Base-by-base conservation (phyloP, 2,797 vertebrate genomes). In the Acipenser oxyrinchus region DNA sequence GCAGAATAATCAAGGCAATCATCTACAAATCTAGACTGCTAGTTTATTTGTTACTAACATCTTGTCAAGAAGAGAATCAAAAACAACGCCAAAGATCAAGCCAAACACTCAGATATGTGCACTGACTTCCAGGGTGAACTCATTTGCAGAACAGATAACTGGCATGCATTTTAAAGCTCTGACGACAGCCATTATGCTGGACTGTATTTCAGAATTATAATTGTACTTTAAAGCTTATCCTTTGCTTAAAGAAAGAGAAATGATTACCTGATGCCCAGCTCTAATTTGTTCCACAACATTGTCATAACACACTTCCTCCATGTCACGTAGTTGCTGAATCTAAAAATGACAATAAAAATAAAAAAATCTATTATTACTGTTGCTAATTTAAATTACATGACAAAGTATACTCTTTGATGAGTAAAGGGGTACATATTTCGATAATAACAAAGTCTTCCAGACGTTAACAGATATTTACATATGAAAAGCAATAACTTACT, bases 231-330 rank as follows among this genome's bases (percentile, higher is more conserved):
- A 37, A 4, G 37, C 37, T 37, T 37, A 37, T 37, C 5, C 5
- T 37, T 12, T 64, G 23, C 23, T 37, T 10, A 62, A 49, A 62
- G 10, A 62, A 62, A 62, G n/a, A 12, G 4, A 53, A 53, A 53
- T 9, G 8, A 53, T 53, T 87, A 99, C 97, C 94, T 98, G 97
- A 75, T 98, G 92, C 65, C 95, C 95, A 66, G 88, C 90, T 86
- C 87, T 95, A 65, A 99, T 88, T 87, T 99, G 94, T 66, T 91
- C 90, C 84, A 97, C 77, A 60, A 98, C 94, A 73, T 92, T 97
- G 76, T 97, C 89, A 62, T 96, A 99, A 74, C 97, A 99, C 49
- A 97, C 92, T 75, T 99, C 96, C 71, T 99, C 96, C 90, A 89
- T 96, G 80, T 98, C 95, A 79, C 92, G 95, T 57, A 99, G 83